Conservation (phyloP, 2,888 invertebrate genomes). For the Shargacucullia verbasci region DNA sequence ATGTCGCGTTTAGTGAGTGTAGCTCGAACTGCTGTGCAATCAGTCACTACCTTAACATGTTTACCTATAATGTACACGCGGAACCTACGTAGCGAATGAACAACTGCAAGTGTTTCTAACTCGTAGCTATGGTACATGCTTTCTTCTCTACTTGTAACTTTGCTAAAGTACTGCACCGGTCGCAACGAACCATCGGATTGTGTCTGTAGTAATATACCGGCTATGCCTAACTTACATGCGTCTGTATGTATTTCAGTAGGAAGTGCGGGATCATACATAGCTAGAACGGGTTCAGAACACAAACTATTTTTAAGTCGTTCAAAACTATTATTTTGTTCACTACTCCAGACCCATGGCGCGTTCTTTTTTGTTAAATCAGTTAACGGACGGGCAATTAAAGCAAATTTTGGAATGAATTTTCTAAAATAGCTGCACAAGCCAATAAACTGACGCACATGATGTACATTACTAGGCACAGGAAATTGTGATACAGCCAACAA, state of each 20-base stretch:
- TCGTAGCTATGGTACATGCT: constrained; percentile 57
- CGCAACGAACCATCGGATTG: constrained; percentile 3
- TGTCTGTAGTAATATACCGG: constrained; percentile 10
- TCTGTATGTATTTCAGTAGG: constrained; percentile 11
- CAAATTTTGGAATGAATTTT: no score
- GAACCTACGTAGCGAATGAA: constrained; percentile 56
- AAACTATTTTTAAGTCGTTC: constrained; percentile 40
- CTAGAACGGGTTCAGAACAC: constrained; percentile 47
- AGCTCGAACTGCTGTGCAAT: constrained; percentile 51
- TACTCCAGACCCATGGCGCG: background rate
- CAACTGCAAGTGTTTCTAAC: constrained; percentile 64
- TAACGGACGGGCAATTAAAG: constrained; percentile 44
- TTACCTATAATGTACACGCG: constrained; percentile 52
- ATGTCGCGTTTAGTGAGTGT: constrained; percentile 12
- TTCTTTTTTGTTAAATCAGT: constrained; percentile 11
- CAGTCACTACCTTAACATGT: constrained; percentile 50
- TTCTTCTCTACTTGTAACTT: constrained; percentile 10
- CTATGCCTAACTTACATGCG: constrained; percentile 10
- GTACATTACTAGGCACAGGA: constrained; percentile 47
- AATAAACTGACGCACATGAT: constrained; percentile 57
- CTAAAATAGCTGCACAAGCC: constrained; percentile 58
- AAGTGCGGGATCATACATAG: constrained; percentile 1
- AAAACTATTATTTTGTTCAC: constrained; percentile 6
- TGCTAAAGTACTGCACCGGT: constrained; percentile 10
- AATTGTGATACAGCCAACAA: no score